Conservation (phyloP, 2,113 vertebrate genomes). For the Axis porcinus region DNA sequence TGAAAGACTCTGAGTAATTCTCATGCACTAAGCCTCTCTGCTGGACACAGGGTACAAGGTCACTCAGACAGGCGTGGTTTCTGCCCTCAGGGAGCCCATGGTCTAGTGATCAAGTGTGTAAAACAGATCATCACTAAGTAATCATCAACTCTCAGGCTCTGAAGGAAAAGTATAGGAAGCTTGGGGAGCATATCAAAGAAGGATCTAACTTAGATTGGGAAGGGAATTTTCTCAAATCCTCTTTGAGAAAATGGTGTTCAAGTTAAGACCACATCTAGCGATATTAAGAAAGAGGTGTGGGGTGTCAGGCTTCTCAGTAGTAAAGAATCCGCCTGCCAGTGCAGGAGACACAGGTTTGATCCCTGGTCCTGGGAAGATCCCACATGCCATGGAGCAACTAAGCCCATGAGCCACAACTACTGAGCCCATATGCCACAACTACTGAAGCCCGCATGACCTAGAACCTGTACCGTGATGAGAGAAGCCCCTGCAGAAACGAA, state of each 20-base stretch:
- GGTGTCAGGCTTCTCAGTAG: background rate
- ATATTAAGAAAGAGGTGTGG: background rate
- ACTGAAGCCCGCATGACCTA: background rate
- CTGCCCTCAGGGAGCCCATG: background rate
- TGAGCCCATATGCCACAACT: too few relatives aligned
- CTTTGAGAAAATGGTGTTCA: background rate
- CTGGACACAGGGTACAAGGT: background rate
- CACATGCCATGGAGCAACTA: background rate
- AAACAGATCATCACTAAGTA: background rate
- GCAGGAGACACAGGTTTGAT: background rate
- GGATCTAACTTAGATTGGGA: background rate
- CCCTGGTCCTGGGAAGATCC: background rate
- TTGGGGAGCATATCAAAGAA: background rate
- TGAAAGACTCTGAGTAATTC: background rate
- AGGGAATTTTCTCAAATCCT: background rate
- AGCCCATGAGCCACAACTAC: background rate
- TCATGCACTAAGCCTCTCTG: background rate
- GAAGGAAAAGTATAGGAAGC: background rate
- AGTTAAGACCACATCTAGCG: background rate
- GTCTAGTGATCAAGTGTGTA: background rate
- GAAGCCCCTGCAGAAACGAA: background rate
- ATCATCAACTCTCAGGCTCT: background rate
- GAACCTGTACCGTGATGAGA: background rate
- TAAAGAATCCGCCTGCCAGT: background rate
- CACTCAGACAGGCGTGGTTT: background rate